phyloP scores from a whole-genome alignment of 2,113 vertebrate genomes.

The Actenoides hombroni region DNA sequence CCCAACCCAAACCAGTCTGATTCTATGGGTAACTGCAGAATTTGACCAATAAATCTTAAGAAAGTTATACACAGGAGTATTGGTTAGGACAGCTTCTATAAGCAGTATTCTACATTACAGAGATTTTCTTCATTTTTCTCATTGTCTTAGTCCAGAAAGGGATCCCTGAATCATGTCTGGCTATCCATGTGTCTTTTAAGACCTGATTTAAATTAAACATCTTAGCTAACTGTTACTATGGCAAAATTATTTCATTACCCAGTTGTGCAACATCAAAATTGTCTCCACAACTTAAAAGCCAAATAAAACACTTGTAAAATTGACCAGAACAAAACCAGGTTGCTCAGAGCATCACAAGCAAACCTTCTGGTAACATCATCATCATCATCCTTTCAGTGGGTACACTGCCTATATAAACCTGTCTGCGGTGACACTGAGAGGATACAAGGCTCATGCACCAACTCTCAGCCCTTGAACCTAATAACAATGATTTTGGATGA shows the following conservation, averaged over 20 bases:
- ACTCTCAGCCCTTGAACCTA: not conserved
- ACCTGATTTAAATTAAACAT: not conserved
- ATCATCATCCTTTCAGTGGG: not conserved
- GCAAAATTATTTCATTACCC: not conserved
- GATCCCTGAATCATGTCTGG: not conserved
- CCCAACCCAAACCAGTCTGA: too few relatives aligned
- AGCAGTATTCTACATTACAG: not conserved
- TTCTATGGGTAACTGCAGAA: not conserved
- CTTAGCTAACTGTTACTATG: not conserved
- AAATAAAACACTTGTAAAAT: not conserved
- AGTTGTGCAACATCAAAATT: not conserved
- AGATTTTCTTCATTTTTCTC: not conserved
- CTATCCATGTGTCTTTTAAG: not conserved
- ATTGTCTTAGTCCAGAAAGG: not conserved
- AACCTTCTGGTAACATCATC: too few relatives aligned
- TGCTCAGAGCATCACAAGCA: not conserved
- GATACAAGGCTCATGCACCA: not conserved
- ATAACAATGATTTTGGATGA: not conserved
- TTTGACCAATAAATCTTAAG: not conserved
- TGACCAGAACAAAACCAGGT: not conserved
- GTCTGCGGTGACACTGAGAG: not conserved
- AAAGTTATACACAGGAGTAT: not conserved
- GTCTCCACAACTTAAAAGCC: not conserved
- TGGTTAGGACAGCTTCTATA: not conserved
- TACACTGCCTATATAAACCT: accelerated